Conservation (phyloP, 2,888 invertebrate genomes). For the Scotopteryx bipunctaria region DNA sequence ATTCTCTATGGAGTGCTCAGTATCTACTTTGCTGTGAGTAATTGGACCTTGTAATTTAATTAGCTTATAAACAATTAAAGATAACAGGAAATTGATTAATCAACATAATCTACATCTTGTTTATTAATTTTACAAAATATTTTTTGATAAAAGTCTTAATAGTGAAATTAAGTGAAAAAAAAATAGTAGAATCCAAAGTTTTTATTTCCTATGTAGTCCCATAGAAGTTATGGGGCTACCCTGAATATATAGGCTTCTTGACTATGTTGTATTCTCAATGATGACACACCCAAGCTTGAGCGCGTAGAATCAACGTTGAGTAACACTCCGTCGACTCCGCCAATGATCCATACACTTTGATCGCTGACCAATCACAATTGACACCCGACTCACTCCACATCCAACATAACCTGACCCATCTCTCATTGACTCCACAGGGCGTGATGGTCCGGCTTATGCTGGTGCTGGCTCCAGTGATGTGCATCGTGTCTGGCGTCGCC, state of each 20-base stretch:
- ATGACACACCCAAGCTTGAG: conserved; percentile 69
- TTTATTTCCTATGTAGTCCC: too few relatives aligned
- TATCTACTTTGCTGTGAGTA: conserved; percentile 97
- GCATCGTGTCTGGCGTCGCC: conserved; percentile 97
- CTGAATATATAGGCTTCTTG: too few relatives aligned
- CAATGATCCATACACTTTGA: conserved; percentile 85
- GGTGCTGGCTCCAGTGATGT: conserved; percentile 99
- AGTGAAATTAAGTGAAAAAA: too few relatives aligned
- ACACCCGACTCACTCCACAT: not conserved
- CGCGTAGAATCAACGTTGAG: conserved; percentile 71
- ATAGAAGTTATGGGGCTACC: too few relatives aligned
- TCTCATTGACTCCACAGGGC: conserved; percentile 84
- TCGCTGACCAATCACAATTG: conserved; percentile 73
- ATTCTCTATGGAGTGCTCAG: conserved; percentile 98
- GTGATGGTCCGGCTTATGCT: conserved; percentile 99
- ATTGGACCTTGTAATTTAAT: too few relatives aligned
- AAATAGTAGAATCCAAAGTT: too few relatives aligned
- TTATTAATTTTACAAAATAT: too few relatives aligned
- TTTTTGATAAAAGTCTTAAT: too few relatives aligned
- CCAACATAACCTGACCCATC: conserved; percentile 34
- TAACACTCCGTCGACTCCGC: conserved; percentile 64
- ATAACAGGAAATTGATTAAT: too few relatives aligned
- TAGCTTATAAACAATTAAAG: too few relatives aligned
- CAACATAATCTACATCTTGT: too few relatives aligned
- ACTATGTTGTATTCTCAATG: conserved; percentile 42